phyloP scores from a whole-genome alignment of 1,140 invertebrate species.

The Calephelis nemesis region DNA sequence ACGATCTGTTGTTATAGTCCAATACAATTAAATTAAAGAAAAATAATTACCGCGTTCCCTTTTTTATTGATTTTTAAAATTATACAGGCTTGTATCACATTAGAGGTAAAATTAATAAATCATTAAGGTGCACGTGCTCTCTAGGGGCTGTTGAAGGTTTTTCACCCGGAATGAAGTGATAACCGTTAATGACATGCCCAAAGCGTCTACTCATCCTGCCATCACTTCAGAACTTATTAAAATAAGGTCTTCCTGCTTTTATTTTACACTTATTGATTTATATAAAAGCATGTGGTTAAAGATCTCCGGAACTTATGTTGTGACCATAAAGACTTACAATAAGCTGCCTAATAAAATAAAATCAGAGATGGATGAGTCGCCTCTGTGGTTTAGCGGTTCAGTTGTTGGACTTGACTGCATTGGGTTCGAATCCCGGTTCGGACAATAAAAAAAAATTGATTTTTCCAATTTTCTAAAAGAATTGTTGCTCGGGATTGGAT shows the following conservation, averaged over 20 bases:
- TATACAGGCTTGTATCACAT: constrained; percentile 21
- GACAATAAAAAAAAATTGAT: too few species aligned
- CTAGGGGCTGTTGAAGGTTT: constrained; percentile 72
- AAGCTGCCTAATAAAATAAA: too few species aligned
- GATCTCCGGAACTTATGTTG: too few species aligned
- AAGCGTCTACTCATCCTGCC: constrained; percentile 66
- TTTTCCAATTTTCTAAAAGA: too few species aligned
- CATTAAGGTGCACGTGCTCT: constrained; percentile 68
- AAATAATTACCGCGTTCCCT: not conserved
- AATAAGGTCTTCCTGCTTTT: constrained; percentile 1
- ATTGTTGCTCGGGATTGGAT: too few species aligned
- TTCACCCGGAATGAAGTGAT: constrained; percentile 78
- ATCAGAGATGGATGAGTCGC: too few species aligned
- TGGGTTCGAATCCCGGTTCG: too few species aligned
- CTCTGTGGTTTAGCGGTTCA: too few species aligned
- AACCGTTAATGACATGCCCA: constrained; percentile 72
- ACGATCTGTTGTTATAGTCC: too few species aligned
- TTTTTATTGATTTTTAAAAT: constrained; percentile 25
- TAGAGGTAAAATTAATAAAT: constrained; percentile 74
- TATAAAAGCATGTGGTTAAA: too few species aligned
- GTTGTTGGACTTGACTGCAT: too few species aligned
- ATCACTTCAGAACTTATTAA: constrained; percentile 26
- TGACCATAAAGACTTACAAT: too few species aligned
- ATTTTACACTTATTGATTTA: not conserved
- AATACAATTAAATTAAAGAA: not conserved